These are phyloP conservation scores for Crotalus tigris DNA, from an alignment of 2,113 vertebrate species.

Conservation along the genomic window DNA sequence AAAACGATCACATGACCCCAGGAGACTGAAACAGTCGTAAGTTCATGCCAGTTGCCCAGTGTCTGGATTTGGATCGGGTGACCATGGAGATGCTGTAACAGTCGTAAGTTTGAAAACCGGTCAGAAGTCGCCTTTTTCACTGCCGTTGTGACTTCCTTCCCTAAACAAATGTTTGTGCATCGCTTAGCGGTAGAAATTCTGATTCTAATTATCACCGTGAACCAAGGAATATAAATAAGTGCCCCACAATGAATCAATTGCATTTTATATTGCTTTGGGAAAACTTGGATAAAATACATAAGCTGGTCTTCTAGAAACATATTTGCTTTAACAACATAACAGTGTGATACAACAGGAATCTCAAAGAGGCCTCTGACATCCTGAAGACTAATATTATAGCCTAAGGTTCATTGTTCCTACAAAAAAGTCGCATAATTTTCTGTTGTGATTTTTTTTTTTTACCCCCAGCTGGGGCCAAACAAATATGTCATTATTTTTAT, in stretches of 20 bases:
- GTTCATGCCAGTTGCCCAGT: too few relatives aligned
- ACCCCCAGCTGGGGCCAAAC: not conserved
- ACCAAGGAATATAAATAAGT: not conserved
- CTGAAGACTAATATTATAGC: not conserved
- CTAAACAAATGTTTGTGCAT: not conserved
- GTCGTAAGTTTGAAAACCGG: too few relatives aligned
- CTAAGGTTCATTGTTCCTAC: not conserved
- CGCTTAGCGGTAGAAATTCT: not conserved
- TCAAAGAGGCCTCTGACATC: not conserved
- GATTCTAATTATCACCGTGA: not conserved
- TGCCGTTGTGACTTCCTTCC: not conserved
- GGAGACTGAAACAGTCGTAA: too few relatives aligned
- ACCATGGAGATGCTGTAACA: too few relatives aligned
- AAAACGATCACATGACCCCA: too few relatives aligned
- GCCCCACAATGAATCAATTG: not conserved
- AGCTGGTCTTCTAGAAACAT: not conserved
- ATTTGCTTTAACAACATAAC: not conserved
- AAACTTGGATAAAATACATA: not conserved
- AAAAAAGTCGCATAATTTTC: not conserved
- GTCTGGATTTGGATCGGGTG: too few relatives aligned
- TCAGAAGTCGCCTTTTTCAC: not conserved
- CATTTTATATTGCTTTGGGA: not conserved
- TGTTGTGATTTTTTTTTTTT: not conserved
- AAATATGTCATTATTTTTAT: not conserved
- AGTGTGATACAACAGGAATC: not conserved